Evolutionary conservation across 2,888 invertebrate species (phyloP).

Genomic region (Melitaea athalia): DNA sequence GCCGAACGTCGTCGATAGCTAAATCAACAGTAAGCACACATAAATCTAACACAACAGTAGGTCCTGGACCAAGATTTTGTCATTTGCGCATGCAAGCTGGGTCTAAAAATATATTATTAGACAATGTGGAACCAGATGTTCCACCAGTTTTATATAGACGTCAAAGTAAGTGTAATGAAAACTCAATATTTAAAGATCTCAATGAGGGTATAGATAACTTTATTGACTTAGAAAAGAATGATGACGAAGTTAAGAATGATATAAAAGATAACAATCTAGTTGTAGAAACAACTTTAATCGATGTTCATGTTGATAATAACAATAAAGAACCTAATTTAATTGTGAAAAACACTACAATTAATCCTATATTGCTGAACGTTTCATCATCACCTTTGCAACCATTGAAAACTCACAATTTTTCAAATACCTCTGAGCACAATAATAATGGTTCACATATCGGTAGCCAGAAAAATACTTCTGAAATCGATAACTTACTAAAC

Average conservation of each 20-base stretch:
- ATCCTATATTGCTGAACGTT: constrained; percentile 72
- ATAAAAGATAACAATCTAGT: constrained; percentile 65
- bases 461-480: constrained; percentile 64
- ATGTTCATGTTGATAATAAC: constrained; percentile 73
- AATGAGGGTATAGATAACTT: constrained; percentile 70
- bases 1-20: constrained; percentile 74
- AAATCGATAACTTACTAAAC: constrained; percentile 69
- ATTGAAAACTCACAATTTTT: constrained; percentile 74
- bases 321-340: constrained; percentile 62
- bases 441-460: constrained; percentile 70
- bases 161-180: constrained; percentile 78
- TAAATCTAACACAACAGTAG: constrained; percentile 75
- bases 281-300: constrained; percentile 73
- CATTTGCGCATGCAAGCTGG: constrained; percentile 89
- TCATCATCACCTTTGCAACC: constrained; percentile 77
- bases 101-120: constrained; percentile 90
- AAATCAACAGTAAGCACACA: constrained; percentile 79
- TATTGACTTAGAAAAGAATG: constrained; percentile 62
- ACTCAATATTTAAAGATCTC: constrained; percentile 72
- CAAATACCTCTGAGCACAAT: constrained; percentile 69
- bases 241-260: constrained; percentile 54
- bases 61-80: constrained; percentile 88
- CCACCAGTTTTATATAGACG: constrained; percentile 88
- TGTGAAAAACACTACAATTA: constrained; percentile 61
- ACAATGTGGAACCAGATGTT: constrained; percentile 88